phyloP scores from a whole-genome alignment of 2,888 invertebrate genomes.

The Reticulitermes lucifugus region DNA sequence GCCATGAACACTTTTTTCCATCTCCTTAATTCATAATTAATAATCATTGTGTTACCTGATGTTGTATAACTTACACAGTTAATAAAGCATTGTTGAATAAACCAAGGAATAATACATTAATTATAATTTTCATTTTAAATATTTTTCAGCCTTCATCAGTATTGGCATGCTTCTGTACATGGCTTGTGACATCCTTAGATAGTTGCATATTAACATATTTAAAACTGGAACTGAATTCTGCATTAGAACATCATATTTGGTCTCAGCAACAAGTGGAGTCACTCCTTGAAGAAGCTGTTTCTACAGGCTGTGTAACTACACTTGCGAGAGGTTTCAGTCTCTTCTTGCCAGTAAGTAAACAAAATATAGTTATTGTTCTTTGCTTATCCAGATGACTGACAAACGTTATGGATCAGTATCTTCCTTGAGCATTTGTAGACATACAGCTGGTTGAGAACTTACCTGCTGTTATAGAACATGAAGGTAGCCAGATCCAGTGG shows the following conservation, averaged over 20 bases:
- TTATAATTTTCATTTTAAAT: neutral
- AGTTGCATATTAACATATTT: neutral
- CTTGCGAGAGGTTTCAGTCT: conserved; percentile 75
- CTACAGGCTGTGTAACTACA: conserved; percentile 70
- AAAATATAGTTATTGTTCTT: too few species aligned
- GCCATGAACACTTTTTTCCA: too few species aligned
- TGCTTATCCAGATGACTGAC: too few species aligned
- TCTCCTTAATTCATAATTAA: too few species aligned
- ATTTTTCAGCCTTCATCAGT: conserved; percentile 70
- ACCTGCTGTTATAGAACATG: too few species aligned
- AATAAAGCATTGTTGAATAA: neutral
- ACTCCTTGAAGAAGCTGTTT: conserved; percentile 68
- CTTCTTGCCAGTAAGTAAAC: conserved; percentile 72
- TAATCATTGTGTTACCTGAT: too few species aligned
- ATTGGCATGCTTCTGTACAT: conserved; percentile 72
- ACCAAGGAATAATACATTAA: neutral
- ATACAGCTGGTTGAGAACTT: too few species aligned
- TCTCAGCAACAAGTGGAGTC: conserved; percentile 51
- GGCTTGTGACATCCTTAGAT: conserved; percentile 61
- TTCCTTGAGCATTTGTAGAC: too few species aligned
- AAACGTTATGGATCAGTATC: too few species aligned
- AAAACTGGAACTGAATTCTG: neutral
- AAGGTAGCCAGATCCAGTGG: too few species aligned
- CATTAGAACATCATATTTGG: conserved; percentile 48
- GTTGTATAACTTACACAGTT: too few species aligned